phyloP scores from a whole-genome alignment of 1,140 invertebrate species.

The Zaprionus inermis region DNA sequence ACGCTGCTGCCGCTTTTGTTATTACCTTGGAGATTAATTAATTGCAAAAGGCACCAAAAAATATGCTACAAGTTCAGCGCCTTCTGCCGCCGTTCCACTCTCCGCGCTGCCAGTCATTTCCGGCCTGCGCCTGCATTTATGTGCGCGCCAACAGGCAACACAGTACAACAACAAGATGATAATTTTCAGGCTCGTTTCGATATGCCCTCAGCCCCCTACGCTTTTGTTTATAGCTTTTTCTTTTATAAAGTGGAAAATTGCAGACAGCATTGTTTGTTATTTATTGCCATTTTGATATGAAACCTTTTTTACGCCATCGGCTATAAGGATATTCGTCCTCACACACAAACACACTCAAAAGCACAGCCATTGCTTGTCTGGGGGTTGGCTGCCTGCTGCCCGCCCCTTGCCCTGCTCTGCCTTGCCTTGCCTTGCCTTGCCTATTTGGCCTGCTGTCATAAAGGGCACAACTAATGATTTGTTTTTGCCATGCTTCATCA shows the following conservation, averaged over 20 bases:
- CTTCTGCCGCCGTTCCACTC: background rate
- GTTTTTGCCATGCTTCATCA: conserved; percentile 50
- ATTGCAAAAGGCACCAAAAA: conserved; percentile 70
- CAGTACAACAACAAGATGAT: conserved; percentile 71
- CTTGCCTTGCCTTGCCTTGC: background rate
- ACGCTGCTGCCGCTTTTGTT: conserved; percentile 51
- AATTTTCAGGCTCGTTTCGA: conserved; percentile 71
- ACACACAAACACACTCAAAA: conserved; percentile 11
- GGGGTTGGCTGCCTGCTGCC: background rate
- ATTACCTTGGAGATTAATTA: conserved; percentile 82
- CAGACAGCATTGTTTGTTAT: conserved; percentile 81
- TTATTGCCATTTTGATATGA: conserved; percentile 81
- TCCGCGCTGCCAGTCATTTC: conserved; percentile 69
- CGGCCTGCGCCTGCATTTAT: conserved; percentile 65
- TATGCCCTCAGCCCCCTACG: conserved; percentile 5
- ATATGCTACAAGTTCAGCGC: conserved; percentile 71
- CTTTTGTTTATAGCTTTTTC: conserved; percentile 75
- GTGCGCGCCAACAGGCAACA: conserved; percentile 34
- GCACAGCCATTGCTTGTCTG: conserved; percentile 20
- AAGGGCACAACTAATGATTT: conserved; percentile 58
- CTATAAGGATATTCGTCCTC: conserved; percentile 28
- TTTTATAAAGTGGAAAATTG: conserved; percentile 82
- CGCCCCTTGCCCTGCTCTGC: too few species aligned
- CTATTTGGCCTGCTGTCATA: conserved; percentile 58
- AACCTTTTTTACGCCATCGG: conserved; percentile 57